Evolutionary conservation across 2,888 invertebrate species (phyloP).

Genomic region (Parnassius mnemosyne): DNA sequence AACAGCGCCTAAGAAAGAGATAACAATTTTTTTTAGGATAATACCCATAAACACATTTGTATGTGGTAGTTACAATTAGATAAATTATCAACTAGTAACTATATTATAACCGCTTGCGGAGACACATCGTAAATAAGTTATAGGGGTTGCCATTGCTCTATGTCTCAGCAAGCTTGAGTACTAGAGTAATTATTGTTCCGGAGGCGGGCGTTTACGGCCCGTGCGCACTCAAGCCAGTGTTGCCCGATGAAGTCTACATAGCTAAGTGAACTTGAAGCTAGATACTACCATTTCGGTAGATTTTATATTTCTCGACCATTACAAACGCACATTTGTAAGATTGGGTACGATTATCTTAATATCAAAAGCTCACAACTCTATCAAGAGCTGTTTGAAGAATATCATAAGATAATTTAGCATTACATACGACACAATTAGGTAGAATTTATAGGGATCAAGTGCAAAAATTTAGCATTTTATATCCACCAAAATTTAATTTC

Average conservation of each 20-base stretch:
- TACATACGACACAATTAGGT: neutral
- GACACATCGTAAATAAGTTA: slow-evolving; percentile 38
- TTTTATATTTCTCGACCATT: slow-evolving; percentile 32
- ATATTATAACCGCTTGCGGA: slow-evolving; percentile 46
- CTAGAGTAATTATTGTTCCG: slow-evolving; percentile 65
- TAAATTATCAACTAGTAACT: slow-evolving; percentile 50
- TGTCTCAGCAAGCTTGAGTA: slow-evolving; percentile 57
- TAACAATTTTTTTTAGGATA: slow-evolving; percentile 75
- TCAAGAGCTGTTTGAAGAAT: neutral
- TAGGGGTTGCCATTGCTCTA: slow-evolving; percentile 28
- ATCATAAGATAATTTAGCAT: neutral
- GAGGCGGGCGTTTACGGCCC: slow-evolving; percentile 46
- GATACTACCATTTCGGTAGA: slow-evolving; percentile 53
- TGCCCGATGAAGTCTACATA: slow-evolving; percentile 43
- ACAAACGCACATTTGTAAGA: slow-evolving; percentile 30
- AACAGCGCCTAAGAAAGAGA: slow-evolving; percentile 80
- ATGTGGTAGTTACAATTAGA: slow-evolving; percentile 54
- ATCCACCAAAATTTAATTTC: neutral
- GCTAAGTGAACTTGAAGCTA: slow-evolving; percentile 40
- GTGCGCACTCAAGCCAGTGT: slow-evolving; percentile 48
- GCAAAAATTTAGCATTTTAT: neutral
- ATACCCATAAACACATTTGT: slow-evolving; percentile 70
- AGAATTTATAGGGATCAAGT: neutral
- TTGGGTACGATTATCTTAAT: slow-evolving; percentile 17
- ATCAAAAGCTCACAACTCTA: slow-evolving; percentile 30